Evolutionary conservation across 2,888 invertebrate species (phyloP).

Genomic region (Schizotus pectinicornis): DNA sequence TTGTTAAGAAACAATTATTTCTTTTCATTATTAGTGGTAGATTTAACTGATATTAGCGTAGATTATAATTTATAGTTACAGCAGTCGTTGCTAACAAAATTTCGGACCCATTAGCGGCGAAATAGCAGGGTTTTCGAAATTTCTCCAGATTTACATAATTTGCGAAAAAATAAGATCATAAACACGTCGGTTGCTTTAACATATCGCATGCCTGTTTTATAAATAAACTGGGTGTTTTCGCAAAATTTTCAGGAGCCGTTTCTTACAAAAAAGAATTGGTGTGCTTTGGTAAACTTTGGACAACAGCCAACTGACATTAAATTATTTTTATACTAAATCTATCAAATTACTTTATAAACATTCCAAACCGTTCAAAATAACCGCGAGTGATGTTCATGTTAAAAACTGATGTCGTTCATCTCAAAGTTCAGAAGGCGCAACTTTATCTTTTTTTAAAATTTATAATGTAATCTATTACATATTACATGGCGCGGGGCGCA

Average conservation of each 20-base stretch:
- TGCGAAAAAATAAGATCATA: slow-evolving; percentile 15
- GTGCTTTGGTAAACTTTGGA: slow-evolving; percentile 18
- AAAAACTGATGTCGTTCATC: too few relatives aligned
- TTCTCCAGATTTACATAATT: slow-evolving; percentile 8
- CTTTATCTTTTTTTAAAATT: too few relatives aligned
- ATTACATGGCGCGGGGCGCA: too few relatives aligned
- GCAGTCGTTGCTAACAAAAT: not conserved
- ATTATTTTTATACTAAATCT: slow-evolving; percentile 22
- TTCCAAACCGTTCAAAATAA: not conserved
- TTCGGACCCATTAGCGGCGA: too few relatives aligned
- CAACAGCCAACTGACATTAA: slow-evolving; percentile 17
- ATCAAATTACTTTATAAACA: slow-evolving; percentile 16
- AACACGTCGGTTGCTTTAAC: slow-evolving; percentile 13
- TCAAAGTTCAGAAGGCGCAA: too few relatives aligned
- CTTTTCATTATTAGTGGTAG: not conserved
- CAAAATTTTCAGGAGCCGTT: not conserved
- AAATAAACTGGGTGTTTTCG: slow-evolving; percentile 16
- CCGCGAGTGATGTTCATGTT: not conserved
- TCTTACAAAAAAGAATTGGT: slow-evolving; percentile 5
- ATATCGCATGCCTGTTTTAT: slow-evolving; percentile 13
- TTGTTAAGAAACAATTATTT: not conserved
- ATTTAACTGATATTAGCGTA: too few relatives aligned
- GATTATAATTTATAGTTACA: not conserved
- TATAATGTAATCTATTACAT: too few relatives aligned
- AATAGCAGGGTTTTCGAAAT: not conserved